Conservation (phyloP, 2,888 invertebrate species). For the Epinotia nisella region DNA sequence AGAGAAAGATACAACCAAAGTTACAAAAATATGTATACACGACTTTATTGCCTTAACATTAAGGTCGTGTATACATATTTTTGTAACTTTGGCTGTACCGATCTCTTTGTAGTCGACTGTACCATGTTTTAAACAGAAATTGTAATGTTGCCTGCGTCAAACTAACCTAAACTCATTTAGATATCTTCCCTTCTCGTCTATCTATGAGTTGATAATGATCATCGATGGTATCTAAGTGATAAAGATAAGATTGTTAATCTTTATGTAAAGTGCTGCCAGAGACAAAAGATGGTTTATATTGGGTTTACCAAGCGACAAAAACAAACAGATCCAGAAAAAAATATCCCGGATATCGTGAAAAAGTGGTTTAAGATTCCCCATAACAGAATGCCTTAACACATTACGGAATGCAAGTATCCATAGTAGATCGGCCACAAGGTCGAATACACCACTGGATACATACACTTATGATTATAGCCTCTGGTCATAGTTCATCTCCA, state of each 20-base stretch:
- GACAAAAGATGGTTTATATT: background rate
- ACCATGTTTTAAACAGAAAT: background rate
- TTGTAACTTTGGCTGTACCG: too few species aligned
- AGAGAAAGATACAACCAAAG: too few species aligned
- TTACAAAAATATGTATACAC: too few species aligned
- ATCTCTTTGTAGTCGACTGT: too few species aligned
- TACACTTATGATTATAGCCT: conserved; percentile 3
- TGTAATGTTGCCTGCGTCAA: background rate
- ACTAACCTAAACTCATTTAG: too few species aligned
- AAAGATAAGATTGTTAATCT: background rate
- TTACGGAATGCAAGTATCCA: background rate
- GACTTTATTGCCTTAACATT: too few species aligned
- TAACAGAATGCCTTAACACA: background rate
- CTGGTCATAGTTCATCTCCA: conserved; percentile 30
- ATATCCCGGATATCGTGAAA: background rate
- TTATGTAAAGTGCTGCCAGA: background rate
- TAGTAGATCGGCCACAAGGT: conserved; percentile 2
- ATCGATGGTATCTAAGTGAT: too few species aligned
- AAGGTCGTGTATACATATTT: too few species aligned
- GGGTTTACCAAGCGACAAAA: background rate
- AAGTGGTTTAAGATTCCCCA: background rate
- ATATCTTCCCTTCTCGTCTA: background rate
- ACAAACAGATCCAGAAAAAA: background rate
- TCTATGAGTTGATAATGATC: background rate
- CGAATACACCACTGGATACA: background rate